Percentiles rank a stretch among this genome's conserved stretches.
These are phyloP conservation scores for Burhinus bistriatus DNA, from an alignment of 2,113 vertebrate species.

Conservation along the genomic window DNA sequence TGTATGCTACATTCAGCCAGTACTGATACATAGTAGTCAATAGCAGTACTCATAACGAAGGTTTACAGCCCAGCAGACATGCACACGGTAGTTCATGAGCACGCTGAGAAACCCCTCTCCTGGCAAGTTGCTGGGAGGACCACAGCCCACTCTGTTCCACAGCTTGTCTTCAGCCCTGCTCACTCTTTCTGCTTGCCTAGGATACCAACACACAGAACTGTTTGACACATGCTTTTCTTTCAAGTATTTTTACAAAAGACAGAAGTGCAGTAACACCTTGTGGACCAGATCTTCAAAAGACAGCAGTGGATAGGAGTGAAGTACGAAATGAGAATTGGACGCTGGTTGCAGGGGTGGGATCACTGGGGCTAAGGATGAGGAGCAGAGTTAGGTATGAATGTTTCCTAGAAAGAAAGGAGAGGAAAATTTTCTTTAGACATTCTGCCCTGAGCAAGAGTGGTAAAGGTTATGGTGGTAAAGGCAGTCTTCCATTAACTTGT, in stretches of 20 bases:
- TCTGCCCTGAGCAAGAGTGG: not conserved
- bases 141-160: not conserved
- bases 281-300: not conserved
- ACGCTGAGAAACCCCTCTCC: not conserved
- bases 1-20: not conserved
- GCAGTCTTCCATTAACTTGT: not conserved
- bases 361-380: not conserved
- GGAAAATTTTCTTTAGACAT: not conserved
- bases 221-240: not conserved
- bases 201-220: not conserved
- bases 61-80: not conserved
- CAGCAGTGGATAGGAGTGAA: not conserved
- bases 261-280: not conserved
- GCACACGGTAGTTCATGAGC: not conserved
- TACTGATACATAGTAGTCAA: not conserved
- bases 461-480: not conserved
- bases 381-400: not conserved
- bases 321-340: not conserved
- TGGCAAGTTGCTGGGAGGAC: not conserved
- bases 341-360: rapidly evolving
- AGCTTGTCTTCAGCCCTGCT: not conserved
- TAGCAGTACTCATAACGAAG: not conserved
- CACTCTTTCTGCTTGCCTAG: not conserved
- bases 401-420: not conserved
- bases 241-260: not conserved